Base-by-base conservation (phyloP, 1,140 invertebrate genomes). In the Pantala flavescens region DNA sequence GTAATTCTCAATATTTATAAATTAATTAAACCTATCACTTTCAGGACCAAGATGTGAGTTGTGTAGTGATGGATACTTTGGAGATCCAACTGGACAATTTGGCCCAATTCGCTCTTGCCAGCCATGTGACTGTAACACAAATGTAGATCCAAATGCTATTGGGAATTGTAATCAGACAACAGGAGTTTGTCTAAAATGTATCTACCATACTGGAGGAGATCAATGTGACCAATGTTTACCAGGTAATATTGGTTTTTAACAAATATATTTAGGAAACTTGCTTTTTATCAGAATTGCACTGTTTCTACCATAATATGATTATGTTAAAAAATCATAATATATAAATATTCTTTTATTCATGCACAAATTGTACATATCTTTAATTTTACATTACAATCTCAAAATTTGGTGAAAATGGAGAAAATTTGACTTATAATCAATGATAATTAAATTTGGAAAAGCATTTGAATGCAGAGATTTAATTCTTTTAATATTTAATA, bases 151-250 rank as follows among this genome's bases (percentile, higher is more conserved):
- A 0, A 98, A 97, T 82, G 93, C 93, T 3, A 93, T 98, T 23
- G 93, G 94, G 70, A 98, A 97, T 82, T 98, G 96, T 80, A 93
- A 98, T 80, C 86, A 94, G 49, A 93, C 91, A 14, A 96, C 92
- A 24, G 98, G 97, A 63, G 92, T 97, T 81, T 99, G 98, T 87
- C 82, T 97, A 0, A 98, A 98, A 81, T 99, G 98, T 82, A 97
- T 98, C 75, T 94, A 98, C 81, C 98, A 98, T 79, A 98, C 97
- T 2, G 95, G 90, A 28, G 98, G 98, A 2, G 81, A 85, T 12
- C 87, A 90, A 78, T 95, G 97, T 82, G 96, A 98, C 77, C 89
- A 91, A 79, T 99, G 97, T 85, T 83, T 96, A 75, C 88, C 91
- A 73, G 95, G 93, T 90, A 81, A 81, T 0, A 73, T 78, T 19